Conservation (phyloP, 2,113 vertebrate species). For the Eudyptes chrysolophus region DNA sequence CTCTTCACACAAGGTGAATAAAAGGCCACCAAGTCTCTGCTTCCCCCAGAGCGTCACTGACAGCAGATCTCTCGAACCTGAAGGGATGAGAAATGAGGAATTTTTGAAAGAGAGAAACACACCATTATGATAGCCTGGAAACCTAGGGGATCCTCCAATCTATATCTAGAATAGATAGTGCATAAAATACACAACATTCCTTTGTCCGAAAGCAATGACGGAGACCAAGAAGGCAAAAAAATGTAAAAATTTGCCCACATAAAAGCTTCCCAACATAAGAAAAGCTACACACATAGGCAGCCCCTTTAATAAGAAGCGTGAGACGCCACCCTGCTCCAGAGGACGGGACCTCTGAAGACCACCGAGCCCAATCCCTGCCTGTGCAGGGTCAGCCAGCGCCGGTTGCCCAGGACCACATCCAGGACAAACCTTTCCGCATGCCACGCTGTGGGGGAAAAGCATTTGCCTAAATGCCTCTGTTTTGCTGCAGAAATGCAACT, state of each 20-base stretch:
- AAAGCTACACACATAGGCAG: not conserved
- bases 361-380: rapidly evolving
- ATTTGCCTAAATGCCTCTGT: not conserved
- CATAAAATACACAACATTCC: not conserved
- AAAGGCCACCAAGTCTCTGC: not conserved
- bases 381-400: not conserved
- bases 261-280: not conserved
- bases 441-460: rapidly evolving
- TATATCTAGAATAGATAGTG: rapidly evolving
- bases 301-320: rapidly evolving
- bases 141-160: not conserved
- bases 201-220: not conserved
- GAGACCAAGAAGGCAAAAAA: not conserved
- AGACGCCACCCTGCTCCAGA: not conserved
- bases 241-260: rapidly evolving
- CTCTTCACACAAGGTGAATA: not conserved
- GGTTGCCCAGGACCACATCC: not conserved
- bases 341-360: not conserved
- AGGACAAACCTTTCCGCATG: rapidly evolving
- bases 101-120: not conserved
- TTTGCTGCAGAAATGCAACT: not conserved
- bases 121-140: not conserved
- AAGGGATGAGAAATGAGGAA: not conserved
- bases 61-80: not conserved
- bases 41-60: not conserved